Evolutionary conservation across 1,140 invertebrate species (phyloP), one percentile per base, ranked within the genome.

Genomic region (Stegodyphus mimosarum): DNA sequence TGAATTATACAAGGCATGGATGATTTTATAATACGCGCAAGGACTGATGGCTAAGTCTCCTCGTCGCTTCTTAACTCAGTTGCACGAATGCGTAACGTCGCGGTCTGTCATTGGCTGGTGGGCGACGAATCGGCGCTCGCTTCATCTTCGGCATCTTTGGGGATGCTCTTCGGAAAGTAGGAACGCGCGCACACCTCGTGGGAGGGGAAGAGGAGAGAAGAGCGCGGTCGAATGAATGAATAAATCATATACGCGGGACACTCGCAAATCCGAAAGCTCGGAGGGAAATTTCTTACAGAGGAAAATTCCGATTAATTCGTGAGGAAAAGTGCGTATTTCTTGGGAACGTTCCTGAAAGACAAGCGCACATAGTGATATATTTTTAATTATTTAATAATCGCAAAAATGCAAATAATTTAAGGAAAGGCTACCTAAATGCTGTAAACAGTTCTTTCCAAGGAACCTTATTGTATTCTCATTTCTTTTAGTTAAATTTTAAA

Each of bases 201-300:
- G 33, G 33, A 10, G 60, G 48, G 50, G 15, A 66, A 33, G 71
- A 17, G 51, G 50, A 53, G n/a, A 13, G 55, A 83, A 64, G 79
- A 70, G 79, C 71, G 50, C 79, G 70, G 79, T 74, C 55, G 71
- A 83, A 83, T 73, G 79, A 66, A 83, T 83, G 79, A 80, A 80
- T 80, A 80, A 80, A 80, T 80, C 78, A 80, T 72, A 63, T 52
- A 33, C 51, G 64, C 60, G 49, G 50, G 9, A 60, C 55, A 9
- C 55, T 15, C 55, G 55, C 55, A 60, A 60, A 60, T 10, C 9
- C 9, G 1, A 60, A 60, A 60, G 15, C 15, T 60, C 55, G 33
- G 33, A 33, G 1, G 33, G 33, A 33, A 33, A 33, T 33, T 33
- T 33, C 33, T 33, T 33, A 33, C 33, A 33, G n/a, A 33, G 33